Percentiles rank a stretch among this genome's conserved stretches.
phyloP scores from a whole-genome alignment of 1,140 invertebrate species.

The Trichonephila clavata region DNA sequence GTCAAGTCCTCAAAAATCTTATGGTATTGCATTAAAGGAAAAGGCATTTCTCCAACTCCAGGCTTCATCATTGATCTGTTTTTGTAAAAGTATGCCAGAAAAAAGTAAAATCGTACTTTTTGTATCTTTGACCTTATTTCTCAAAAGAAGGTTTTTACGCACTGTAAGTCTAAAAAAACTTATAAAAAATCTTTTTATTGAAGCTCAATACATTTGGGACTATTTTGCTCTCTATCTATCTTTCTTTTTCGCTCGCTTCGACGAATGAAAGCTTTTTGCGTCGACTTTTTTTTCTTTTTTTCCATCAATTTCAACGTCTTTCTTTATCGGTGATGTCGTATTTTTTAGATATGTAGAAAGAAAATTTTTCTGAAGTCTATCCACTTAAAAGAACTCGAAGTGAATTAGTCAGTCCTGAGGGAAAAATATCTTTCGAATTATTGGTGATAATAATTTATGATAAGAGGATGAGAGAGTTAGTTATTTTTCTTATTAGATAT shows the following conservation, averaged over 20 bases:
- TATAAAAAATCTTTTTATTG: not conserved
- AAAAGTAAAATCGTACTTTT: not conserved
- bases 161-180: not conserved
- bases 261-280: conserved; percentile 22
- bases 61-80: not conserved
- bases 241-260: not conserved
- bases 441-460: not conserved
- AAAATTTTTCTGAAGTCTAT: not conserved
- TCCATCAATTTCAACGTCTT: not conserved
- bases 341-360: not conserved
- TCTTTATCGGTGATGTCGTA: not conserved
- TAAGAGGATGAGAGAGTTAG: not conserved
- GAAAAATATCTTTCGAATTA: not conserved
- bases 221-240: not conserved
- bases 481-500: not conserved
- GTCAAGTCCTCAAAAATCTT: not conserved
- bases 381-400: not conserved
- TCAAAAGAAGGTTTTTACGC: not conserved
- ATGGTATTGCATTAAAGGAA: not conserved
- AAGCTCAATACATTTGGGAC: not conserved
- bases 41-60: no score
- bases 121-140: conserved; percentile 18
- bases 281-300: not conserved
- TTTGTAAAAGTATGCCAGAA: not conserved
- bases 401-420: not conserved